Base-by-base conservation (phyloP, 2,113 vertebrate species). In the Halcyon senegalensis region DNA sequence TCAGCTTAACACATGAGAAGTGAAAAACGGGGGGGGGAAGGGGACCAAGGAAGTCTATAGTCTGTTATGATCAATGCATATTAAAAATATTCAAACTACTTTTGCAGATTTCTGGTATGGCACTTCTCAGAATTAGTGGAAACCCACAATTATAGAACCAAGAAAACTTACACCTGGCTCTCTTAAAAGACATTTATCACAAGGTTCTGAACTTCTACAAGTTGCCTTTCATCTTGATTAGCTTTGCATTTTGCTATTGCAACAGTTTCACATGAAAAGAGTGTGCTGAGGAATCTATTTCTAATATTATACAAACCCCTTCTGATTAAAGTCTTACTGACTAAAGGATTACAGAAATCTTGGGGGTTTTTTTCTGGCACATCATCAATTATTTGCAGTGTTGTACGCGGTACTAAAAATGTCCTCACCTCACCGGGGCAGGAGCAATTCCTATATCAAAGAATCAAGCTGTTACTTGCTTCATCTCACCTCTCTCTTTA, bases 191-290 rank as follows among this genome's bases (percentile, higher is more conserved):
- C 63, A 31, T 74, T 89, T 78, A 44, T 15, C 24, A 79, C 44
- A 68, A 87, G 70, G 30, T 76, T 95, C 60, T 93, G 91, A 84
- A 89, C 84, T 72, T 66, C 50, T 55, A 44, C 50, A 74, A 78
- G 14, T 68, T 91, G 41, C 17, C 18, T 86, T 96, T 90, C 75
- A 80, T 83, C 67, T 70, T 80, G 63, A 90, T 89, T 84, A 84
- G 60, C 68, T 96, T 93, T 91, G 78, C 59, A 93, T 94, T 95
- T 96, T 96, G 91, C 82, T 63, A 79, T 37, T 94, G 78, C 74
- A 79, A 91, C 63, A 83, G 24, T 87, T 96, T 73, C 66, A 18
- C n/a, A 43, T 89, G 69, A 93, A 84, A 93, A 87, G 82, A 73
- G 19, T 44, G 59, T 94, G 85, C 92, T 94, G 75, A 96, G 87